Conservation (phyloP, 2,888 invertebrate genomes). For the Melanotus villosus region DNA sequence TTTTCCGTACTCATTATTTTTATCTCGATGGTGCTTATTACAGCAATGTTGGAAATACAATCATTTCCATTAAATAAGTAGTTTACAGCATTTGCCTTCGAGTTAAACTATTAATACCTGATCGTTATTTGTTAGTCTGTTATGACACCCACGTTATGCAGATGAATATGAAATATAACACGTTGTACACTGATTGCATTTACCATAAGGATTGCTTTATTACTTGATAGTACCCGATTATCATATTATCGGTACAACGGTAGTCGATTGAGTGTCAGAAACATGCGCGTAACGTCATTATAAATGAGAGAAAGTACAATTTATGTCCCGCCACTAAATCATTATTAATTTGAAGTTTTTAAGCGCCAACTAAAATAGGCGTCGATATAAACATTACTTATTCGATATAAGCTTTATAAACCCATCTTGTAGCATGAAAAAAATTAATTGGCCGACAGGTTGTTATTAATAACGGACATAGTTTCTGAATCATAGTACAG, state of each 20-base stretch:
- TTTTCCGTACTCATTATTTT: too few species aligned
- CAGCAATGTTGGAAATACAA: too few species aligned
- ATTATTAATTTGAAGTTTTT: neutral
- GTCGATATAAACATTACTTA: too few species aligned
- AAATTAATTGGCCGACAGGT: too few species aligned
- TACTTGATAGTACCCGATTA: too few species aligned
- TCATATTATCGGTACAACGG: constrained; percentile 4
- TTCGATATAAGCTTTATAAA: too few species aligned
- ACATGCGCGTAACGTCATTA: neutral
- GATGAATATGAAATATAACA: neutral
- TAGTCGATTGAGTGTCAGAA: neutral
- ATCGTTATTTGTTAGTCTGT: too few species aligned
- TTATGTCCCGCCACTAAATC: neutral
- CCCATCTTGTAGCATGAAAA: neutral
- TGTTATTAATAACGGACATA: neutral
- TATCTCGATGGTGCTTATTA: too few species aligned
- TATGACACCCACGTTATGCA: neutral
- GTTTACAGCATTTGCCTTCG: too few species aligned
- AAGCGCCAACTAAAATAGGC: neutral
- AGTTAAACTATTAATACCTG: too few species aligned
- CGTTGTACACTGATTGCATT: neutral
- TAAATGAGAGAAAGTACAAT: constrained; percentile 2
- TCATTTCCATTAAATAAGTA: too few species aligned
- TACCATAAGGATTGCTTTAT: neutral
- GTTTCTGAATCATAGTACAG: neutral